A percentile compares a stretch with the other conserved stretches of the same genome.
Evolutionary conservation across 2,113 vertebrate genomes (phyloP).

Genomic region (Jaculus jaculus): DNA sequence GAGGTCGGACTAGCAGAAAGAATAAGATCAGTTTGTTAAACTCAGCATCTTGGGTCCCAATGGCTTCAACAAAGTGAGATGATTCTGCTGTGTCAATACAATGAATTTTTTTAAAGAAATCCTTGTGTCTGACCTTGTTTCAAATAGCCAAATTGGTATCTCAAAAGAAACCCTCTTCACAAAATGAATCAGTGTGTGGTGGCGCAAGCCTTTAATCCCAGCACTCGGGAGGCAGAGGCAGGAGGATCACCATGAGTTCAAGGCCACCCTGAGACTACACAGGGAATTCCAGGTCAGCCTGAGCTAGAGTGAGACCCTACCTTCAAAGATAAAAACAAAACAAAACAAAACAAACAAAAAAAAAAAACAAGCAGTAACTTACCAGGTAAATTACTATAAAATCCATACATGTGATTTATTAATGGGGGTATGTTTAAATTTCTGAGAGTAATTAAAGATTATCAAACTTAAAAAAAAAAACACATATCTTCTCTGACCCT

Average conservation of each 20-base stretch:
- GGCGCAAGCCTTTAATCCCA: no score
- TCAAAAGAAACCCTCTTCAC: neutral
- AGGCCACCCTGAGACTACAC: no score
- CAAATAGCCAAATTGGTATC: neutral
- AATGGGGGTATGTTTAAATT: neutral
- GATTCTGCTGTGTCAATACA: neutral
- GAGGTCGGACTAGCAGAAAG: neutral
- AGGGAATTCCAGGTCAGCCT: no score
- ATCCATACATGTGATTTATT: neutral
- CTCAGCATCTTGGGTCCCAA: neutral
- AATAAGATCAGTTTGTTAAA: neutral
- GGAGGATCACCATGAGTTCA: no score
- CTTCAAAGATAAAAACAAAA: no score
- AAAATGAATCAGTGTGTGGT: no score
- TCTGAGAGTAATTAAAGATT: constrained; percentile 4
- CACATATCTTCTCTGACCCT: neutral
- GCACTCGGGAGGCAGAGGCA: no score
- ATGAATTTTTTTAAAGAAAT: no score
- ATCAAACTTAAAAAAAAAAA: constrained; percentile 21
- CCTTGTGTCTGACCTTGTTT: no score
- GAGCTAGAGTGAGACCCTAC: no score
- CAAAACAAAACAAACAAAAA: no score
- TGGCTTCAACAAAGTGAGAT: neutral
- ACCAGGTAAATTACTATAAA: neutral
- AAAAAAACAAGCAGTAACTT: neutral